phyloP scores from a whole-genome alignment of 1,140 invertebrate species.

The Apis cerana region DNA sequence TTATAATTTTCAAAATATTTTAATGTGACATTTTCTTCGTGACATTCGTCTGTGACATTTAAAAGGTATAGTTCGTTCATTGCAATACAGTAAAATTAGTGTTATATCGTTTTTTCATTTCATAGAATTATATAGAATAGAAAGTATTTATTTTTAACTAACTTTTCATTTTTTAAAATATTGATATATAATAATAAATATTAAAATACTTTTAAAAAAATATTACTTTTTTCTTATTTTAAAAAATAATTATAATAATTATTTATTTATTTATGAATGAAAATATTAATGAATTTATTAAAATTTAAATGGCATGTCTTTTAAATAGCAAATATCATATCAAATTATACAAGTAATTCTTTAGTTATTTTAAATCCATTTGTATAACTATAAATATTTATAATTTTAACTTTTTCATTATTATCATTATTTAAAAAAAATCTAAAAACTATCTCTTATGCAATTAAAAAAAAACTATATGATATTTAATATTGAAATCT shows the following conservation, averaged over 20 bases:
- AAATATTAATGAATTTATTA: not conserved
- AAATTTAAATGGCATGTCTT: not conserved
- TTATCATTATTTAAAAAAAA: not conserved
- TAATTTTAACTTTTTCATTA: not conserved
- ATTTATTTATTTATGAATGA: too few relatives aligned
- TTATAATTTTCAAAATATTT: not conserved
- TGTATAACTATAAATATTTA: not conserved
- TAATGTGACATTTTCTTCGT: constrained; percentile 45
- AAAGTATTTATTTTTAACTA: not conserved
- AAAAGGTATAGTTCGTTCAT: not conserved
- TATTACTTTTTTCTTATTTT: not conserved
- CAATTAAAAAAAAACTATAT: not conserved
- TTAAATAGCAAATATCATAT: not conserved
- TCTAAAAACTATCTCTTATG: not conserved
- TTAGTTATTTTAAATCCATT: not conserved
- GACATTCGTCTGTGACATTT: constrained; percentile 54
- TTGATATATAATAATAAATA: not conserved
- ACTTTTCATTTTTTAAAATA: not conserved
- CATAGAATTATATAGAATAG: not conserved
- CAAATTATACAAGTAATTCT: too few relatives aligned
- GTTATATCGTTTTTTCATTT: not conserved
- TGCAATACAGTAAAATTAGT: not conserved
- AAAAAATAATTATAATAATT: not conserved
- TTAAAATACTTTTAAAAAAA: not conserved
- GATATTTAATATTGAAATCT: not conserved